Percentiles rank a stretch among this genome's conserved stretches.
These are phyloP conservation scores for Sturnira hondurensis DNA, from an alignment of 2,113 vertebrate genomes.

Conservation along the genomic window DNA sequence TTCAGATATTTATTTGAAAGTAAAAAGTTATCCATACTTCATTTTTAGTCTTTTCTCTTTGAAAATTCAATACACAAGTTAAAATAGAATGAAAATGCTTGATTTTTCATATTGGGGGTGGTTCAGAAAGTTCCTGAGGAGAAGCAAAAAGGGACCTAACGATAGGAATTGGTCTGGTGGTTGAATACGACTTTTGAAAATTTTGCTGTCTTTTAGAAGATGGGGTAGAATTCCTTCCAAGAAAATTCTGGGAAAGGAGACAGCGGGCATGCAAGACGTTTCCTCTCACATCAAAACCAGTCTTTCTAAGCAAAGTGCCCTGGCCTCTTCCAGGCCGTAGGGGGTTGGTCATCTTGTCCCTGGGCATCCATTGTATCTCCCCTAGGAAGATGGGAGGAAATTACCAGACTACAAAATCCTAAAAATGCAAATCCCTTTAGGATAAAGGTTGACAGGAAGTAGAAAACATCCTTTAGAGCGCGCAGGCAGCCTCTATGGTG, in stretches of 20 bases:
- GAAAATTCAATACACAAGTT: background rate
- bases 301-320: background rate
- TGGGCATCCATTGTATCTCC: background rate
- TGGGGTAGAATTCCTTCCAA: background rate
- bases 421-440: background rate
- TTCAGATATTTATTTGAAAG: background rate
- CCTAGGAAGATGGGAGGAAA: background rate
- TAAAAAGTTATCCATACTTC: background rate
- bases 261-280: background rate
- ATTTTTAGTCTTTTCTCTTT: background rate
- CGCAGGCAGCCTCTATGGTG: background rate
- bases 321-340: background rate
- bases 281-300: background rate
- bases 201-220: background rate
- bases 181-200: background rate
- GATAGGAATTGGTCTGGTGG: background rate
- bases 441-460: background rate
- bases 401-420: background rate
- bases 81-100: background rate
- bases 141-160: background rate
- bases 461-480: background rate
- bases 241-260: background rate
- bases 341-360: background rate
- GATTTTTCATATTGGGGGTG: background rate
- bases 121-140: background rate